Evolutionary conservation across 2,888 invertebrate genomes (phyloP), one percentile per base, ranked within the genome.

Genomic region (Subacronicta megacephala): DNA sequence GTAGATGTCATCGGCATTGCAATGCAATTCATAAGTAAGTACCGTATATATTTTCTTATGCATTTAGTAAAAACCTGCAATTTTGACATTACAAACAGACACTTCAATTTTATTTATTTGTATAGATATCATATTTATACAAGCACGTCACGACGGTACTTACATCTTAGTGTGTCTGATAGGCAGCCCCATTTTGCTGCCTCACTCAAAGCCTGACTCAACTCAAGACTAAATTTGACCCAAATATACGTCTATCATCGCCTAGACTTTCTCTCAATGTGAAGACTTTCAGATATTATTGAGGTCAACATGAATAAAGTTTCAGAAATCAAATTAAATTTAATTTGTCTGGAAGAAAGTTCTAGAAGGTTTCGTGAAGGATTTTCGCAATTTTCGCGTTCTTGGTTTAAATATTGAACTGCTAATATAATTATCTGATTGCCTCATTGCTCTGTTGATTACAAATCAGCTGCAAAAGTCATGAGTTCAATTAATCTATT

Each of bases 191-290:
- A 16, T 63, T 69, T 10, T 1, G 15, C 43, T 1, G 15, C 43
- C 18, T 17, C 31, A 35, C 62, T 52, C 0, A 1, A 41, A 51
- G 44, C 18, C 37, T 62, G 38, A 52, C 62, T 17, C 17, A 52
- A 52, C 41, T 52, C 23, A 16, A 69, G 12, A 13, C 35, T 23
- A 26, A 56, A 37, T 71, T 58, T 49, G 59, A 71, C 65, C 71
- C 41, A 51, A 66, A 66, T 65, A 23, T 37, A 26, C 43, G 41
- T 44, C 56, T n/a, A 37, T 58, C 44, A 65, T 49, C 43, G 31
- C 40, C 53, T 35, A 44, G 55, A 36, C 23, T 44, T 26, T 20
- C 33, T 16, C 26, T 37, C 23, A 37, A 47, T 47, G 35, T 23
- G 38, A 26, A 36, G 10, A 40, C 36, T 35, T 41, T 67, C 16